A percentile compares a stretch with the other conserved stretches of the same genome.
These are phyloP conservation scores for Carollia perspicillata DNA, from an alignment of 2,113 vertebrate species.

Conservation along the genomic window DNA sequence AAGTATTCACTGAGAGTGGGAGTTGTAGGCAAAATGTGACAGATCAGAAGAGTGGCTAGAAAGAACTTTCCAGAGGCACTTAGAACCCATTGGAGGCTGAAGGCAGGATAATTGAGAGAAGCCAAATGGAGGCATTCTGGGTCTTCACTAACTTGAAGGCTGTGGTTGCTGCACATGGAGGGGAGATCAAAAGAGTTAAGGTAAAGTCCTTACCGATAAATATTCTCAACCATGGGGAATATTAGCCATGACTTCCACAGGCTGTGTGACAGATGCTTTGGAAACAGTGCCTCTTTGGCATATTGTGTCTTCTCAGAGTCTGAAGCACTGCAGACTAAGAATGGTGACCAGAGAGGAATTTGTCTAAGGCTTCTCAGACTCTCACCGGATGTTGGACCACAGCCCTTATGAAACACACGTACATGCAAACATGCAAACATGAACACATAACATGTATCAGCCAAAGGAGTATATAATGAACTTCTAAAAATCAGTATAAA, in stretches of 20 bases:
- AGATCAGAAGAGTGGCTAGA: neutral
- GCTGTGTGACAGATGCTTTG: neutral
- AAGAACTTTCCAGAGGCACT: neutral
- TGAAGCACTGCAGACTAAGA: neutral
- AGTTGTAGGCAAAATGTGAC: neutral
- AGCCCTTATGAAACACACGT: neutral
- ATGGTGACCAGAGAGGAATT: neutral
- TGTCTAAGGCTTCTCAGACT: neutral
- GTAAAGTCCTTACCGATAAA: no score
- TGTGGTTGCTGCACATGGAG: neutral
- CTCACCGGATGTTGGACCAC: neutral
- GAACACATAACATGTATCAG: neutral
- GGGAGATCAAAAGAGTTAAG: neutral
- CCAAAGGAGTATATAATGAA: neutral
- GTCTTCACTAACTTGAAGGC: neutral
- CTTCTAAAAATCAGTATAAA: neutral
- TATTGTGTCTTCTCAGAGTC: neutral
- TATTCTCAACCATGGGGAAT: neutral
- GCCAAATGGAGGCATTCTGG: neutral
- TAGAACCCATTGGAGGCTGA: neutral
- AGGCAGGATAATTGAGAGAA: neutral
- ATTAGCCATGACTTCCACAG: neutral
- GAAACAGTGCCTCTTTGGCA: accelerated
- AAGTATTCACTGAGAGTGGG: neutral
- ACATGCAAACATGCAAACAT: neutral